These are phyloP conservation scores for Entomobrya multifasciata DNA, from an alignment of 2,888 invertebrate species.

Conservation along the genomic window DNA sequence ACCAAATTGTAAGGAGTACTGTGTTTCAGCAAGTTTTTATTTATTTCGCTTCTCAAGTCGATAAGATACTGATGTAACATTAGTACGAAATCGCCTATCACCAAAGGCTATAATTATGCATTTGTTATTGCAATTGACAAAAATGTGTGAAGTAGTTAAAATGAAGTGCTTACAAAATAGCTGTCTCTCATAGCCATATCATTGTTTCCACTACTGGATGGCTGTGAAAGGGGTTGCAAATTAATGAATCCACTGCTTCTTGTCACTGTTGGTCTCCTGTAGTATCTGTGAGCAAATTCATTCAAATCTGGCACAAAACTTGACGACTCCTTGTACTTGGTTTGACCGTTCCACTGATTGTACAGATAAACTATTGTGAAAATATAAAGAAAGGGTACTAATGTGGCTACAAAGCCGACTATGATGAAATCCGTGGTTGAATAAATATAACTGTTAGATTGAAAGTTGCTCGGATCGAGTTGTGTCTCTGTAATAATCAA, in stretches of 20 bases:
- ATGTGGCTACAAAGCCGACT: background rate
- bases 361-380: background rate
- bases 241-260: background rate
- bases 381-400: conserved; percentile 18
- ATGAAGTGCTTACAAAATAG: background rate
- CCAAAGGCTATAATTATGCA: no score
- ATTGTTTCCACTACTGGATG: background rate
- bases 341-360: background rate
- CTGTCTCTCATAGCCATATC: background rate
- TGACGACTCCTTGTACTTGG: background rate
- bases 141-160: background rate
- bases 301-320: background rate
- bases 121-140: no score
- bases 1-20: no score
- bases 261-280: background rate
- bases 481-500: no score
- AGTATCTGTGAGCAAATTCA: conserved; percentile 15
- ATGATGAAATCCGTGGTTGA: no score
- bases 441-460: no score
- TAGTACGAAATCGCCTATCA: no score
- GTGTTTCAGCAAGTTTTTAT: no score
- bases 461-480: no score
- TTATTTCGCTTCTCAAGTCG: no score
- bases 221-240: background rate
- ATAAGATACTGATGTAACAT: no score